Evolutionary conservation across 2,888 invertebrate species (phyloP), one percentile per base, ranked within the genome.

Genomic region (Sceliomorpha sp.): DNA sequence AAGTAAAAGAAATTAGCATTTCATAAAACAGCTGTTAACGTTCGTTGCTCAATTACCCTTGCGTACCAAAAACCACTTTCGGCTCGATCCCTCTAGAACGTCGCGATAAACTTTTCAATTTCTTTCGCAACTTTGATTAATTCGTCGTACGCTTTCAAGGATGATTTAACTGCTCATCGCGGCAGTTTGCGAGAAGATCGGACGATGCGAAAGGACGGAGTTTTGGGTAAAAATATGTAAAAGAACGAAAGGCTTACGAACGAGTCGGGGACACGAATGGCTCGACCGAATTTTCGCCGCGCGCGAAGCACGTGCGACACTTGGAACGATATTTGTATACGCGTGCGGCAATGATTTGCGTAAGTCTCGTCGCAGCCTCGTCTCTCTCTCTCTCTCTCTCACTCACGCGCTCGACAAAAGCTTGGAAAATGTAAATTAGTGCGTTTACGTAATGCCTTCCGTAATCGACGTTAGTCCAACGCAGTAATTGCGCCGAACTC

Each of bases 21-120:
- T 70, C 44, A 70, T 70, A 70, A 70, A 70, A 70, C 70, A 70
- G 70, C 70, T 70, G 70, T 70, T 70, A 70, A 70, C 70, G 63
- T 70, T 64, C 70, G 70, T 70, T 60, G 64, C 70, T 70, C 70
- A 64, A 70, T 70, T 70, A 70, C 64, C 47, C 34, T 34, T 55
- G 50, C 70, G 47, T 55, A 59, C 70, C 64, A 50, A 64, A 70
- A 70, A 70, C 64, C 64, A 70, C 64, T 70, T 70, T 63, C 29
- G 44, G 40, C 48, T 17, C 40, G 63, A 70, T 64, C 70, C 64
- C 44, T 50, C 53, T 55, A 48, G 37, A 17, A 39, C 36, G 55
- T 59, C 59, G 64, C 64, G 59, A 64, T 64, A 59, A 59, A 44
- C 20, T 56, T 56, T 37, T 26, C 39, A 39, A 48, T 62, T 24